A percentile compares a stretch with the other conserved stretches of the same genome.
Evolutionary conservation across 2,888 invertebrate species (phyloP).

Genomic region (Boloria euphrosyne): DNA sequence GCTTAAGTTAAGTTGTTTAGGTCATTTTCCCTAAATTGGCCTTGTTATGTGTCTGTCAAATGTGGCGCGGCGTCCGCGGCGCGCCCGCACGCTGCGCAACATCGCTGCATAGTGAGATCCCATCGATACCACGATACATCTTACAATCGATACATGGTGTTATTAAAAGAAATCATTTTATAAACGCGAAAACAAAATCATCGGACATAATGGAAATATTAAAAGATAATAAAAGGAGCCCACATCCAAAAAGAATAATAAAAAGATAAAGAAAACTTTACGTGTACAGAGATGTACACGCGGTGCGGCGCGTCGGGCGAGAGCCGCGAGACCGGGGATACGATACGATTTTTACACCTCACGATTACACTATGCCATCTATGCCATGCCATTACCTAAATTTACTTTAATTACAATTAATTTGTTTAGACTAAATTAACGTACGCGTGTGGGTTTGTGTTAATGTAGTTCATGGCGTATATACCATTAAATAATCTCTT

Average conservation of each 20-base stretch:
- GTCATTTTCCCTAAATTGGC: conserved; percentile 79
- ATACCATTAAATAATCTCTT: conserved; percentile 34
- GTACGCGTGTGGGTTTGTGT: conserved; percentile 80
- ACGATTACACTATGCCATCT: conserved; percentile 41
- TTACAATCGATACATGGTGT: conserved; percentile 46
- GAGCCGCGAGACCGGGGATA: conserved; percentile 48
- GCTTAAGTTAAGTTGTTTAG: conserved; percentile 82
- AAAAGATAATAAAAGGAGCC: conserved; percentile 70
- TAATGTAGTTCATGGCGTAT: conserved; percentile 59
- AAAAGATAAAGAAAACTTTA: conserved; percentile 58
- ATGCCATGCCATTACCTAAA: conserved; percentile 24
- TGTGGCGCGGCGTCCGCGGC: conserved; percentile 53
- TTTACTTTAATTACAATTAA: conserved; percentile 43
- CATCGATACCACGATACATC: conserved; percentile 42
- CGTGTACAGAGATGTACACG: conserved; percentile 56
- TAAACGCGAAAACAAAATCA: conserved; percentile 44
- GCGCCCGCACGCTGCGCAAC: conserved; percentile 40
- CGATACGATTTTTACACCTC: conserved; percentile 37
- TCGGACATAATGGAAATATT: conserved; percentile 49
- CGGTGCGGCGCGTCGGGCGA: conserved; percentile 41
- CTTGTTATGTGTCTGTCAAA: conserved; percentile 78
- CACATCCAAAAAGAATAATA: conserved; percentile 77
- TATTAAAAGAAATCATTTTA: conserved; percentile 76
- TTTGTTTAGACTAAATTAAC: conserved; percentile 52
- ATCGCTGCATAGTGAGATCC: conserved; percentile 47